These are phyloP conservation scores for Phalacrocorax aristotelis DNA, from an alignment of 2,113 vertebrate species.

Conservation along the genomic window DNA sequence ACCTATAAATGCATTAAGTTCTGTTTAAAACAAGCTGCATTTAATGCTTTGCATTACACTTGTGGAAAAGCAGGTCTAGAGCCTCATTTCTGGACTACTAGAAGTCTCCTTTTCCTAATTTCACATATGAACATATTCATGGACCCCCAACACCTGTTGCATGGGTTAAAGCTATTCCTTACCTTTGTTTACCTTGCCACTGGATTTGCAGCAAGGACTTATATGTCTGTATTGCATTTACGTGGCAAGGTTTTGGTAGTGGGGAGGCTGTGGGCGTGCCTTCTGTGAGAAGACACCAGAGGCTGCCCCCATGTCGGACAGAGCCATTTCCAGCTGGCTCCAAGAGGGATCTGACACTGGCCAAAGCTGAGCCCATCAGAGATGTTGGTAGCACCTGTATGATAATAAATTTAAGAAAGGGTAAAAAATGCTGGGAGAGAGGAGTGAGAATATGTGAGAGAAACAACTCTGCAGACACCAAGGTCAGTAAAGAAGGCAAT, in stretches of 20 bases:
- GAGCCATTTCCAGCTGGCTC: background rate
- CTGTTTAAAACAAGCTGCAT: background rate
- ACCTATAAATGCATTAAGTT: background rate
- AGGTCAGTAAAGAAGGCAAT: background rate
- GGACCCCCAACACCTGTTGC: background rate
- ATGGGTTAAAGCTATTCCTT: background rate
- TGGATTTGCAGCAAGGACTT: background rate
- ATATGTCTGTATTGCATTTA: background rate
- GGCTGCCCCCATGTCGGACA: background rate
- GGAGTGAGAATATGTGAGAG: background rate
- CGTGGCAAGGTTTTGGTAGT: background rate
- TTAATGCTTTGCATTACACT: background rate
- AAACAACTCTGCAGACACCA: background rate
- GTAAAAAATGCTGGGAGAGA: background rate
- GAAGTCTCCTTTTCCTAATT: background rate
- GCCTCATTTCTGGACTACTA: background rate
- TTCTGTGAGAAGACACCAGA: background rate
- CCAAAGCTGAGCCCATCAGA: background rate
- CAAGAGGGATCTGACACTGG: rapidly evolving
- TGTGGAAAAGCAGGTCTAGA: background rate
- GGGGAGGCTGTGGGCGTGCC: background rate
- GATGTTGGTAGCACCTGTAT: background rate
- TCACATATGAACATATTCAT: background rate
- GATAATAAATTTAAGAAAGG: background rate
- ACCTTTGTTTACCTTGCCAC: background rate